A percentile compares a stretch with the other conserved stretches of the same genome.
Conservation (phyloP, 2,797 vertebrate species). For the Sebastes glaucus region DNA sequence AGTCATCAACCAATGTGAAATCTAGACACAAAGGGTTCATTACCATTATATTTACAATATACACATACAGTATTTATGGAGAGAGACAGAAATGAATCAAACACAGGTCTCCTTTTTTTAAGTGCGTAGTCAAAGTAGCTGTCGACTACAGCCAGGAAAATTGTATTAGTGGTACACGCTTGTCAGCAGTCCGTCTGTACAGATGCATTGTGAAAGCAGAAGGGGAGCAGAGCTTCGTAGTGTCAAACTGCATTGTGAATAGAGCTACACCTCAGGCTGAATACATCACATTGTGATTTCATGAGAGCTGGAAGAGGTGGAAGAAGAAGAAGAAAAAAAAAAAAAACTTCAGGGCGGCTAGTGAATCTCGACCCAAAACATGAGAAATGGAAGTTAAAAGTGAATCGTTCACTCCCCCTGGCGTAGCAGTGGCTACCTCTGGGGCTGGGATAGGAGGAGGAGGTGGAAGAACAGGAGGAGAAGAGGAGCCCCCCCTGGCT, state of each 20-base stretch:
- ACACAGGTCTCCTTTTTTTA: conserved; percentile 9
- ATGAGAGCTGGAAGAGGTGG: conserved; percentile 74
- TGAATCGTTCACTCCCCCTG: conserved; percentile 75
- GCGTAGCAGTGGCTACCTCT: conserved; percentile 76
- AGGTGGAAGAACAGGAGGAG: conserved; percentile 40
- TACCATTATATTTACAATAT: conserved; percentile 5
- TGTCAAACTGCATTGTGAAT: conserved; percentile 83
- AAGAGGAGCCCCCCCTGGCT: conserved; percentile 61
- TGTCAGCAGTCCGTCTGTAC: conserved; percentile 62
- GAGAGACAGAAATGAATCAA: neutral
- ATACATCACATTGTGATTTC: conserved; percentile 86
- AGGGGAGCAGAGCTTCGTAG: conserved; percentile 67
- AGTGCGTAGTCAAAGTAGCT: conserved; percentile 23
- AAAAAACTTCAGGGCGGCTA: conserved; percentile 62
- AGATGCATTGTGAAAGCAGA: conserved; percentile 67
- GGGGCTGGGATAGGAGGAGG: conserved; percentile 54
- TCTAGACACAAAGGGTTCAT: conserved; percentile 43
- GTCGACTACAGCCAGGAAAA: conserved; percentile 25
- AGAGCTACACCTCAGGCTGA: conserved; percentile 82
- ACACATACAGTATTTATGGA: neutral
- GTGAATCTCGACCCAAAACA: conserved; percentile 72
- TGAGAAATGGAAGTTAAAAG: conserved; percentile 80
- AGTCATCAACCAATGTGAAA: conserved; percentile 11
- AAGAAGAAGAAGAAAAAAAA: conserved; percentile 9
- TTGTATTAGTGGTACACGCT: conserved; percentile 45